Base-by-base conservation (phyloP, 2,888 invertebrate genomes). In the Sphaeridia pumilis region DNA sequence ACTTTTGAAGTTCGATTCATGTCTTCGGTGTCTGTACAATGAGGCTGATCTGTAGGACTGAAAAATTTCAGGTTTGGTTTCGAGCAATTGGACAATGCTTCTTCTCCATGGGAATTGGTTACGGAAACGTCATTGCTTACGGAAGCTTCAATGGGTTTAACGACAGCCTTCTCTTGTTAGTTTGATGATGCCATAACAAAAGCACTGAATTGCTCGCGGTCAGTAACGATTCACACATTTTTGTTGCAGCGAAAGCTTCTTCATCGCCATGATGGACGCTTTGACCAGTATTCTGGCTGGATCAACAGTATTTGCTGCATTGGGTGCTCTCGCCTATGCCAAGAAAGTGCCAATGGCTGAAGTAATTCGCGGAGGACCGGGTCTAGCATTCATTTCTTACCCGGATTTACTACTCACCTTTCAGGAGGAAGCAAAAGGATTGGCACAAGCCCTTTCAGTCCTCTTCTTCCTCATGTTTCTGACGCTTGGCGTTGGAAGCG, bases 31-130 rank as follows among this genome's bases (percentile, higher is more conserved):
- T n/a, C n/a, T n/a, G n/a, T n/a, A n/a, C n/a, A n/a, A n/a, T n/a
- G n/a, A n/a, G n/a, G n/a, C n/a, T n/a, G n/a, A n/a, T n/a, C n/a
- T n/a, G n/a, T n/a, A n/a, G n/a, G n/a, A n/a, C n/a, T n/a, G n/a
- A n/a, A n/a, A n/a, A n/a, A 12, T 25, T 35, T 20, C 20, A 52
- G 52, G 46, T 52, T 3, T 52, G 52, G 52, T 4, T 10, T 1
- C 26, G 22, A 24, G 52, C 52, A 4, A 17, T 52, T 22, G 22
- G 34, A 14, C 52, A 52, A 41, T 36, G 38, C 17, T 46, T 52
- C 31, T 52, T 52, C 21, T 52, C 52, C 4, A 31, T 52, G 12
- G 42, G 27, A 21, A 31, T 52, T 14, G 52, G 52, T 14, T 52
- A 52, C 34, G 52, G 52, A 1, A 38, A 25, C 12, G 27, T 52